Base-by-base conservation (phyloP, 2,113 vertebrate species). In the Cinclus cinclus region DNA sequence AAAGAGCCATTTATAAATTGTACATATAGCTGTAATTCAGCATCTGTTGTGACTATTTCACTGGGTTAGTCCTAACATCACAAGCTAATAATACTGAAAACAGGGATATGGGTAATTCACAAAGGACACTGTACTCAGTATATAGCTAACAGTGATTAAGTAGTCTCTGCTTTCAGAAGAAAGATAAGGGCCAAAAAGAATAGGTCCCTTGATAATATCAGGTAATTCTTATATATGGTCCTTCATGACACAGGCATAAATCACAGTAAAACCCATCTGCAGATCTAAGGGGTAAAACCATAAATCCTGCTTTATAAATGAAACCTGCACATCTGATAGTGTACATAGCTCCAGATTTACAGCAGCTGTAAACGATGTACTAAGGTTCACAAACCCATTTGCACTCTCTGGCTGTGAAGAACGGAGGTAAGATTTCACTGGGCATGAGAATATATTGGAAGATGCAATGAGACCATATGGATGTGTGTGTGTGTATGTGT, bases 191-290 rank as follows among this genome's bases (percentile, higher is more conserved):
- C 83, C 60, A 60, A 87, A 95, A 96, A 96, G 90, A 94, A 96
- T 92, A 89, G 90, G 93, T 87, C 95, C 90, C 94, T 96, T 0
- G 86, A 95, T 95, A 95, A 93, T 82, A 96, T 86, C 93, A 94
- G 92, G 95, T 96, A 96, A 96, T 96, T 94, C 92, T 95, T 96
- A 93, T 96, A 92, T 96, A 94, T 81, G 82, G 88, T 81, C 52
- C 69, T 90, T 70, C 65, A 33, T 59, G 79, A 87, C 85, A 95
- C 46, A 39, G 41, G 12, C 80, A 95, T 96, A 96, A 92, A 96
- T 97, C 95, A 97, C 92, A 92, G 81, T 93, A 92, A 97, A 95
- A 93, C 83, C 92, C 86, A 95, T 97, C 90, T 94, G 94, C 76
- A 92, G 94, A 93, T 93, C 92, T 92, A 91, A 96, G 84, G 69